Evolutionary conservation across 2,888 invertebrate genomes (phyloP).

Genomic region (Muscina levida): DNA sequence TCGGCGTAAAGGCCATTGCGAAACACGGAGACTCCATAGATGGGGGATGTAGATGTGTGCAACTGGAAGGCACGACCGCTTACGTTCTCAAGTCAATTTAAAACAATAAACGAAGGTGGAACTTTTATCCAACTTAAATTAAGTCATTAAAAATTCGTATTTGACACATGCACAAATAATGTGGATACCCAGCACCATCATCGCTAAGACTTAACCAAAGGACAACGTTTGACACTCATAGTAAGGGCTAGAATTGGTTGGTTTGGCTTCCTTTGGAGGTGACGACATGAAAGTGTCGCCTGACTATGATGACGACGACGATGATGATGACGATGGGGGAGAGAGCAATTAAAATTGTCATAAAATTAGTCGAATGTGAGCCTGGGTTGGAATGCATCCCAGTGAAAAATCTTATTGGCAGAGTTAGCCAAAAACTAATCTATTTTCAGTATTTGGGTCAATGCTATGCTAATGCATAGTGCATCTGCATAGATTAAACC

Average conservation of each 20-base stretch:
- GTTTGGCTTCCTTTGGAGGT: not conserved
- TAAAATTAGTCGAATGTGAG: constrained; percentile 48
- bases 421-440: too few species aligned
- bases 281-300: not conserved
- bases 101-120: constrained; percentile 77
- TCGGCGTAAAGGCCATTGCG: not conserved
- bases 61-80: constrained; percentile 54
- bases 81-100: constrained; percentile 59
- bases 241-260: constrained; percentile 29
- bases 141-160: constrained; percentile 76
- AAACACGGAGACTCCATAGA: constrained; percentile 41
- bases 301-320: constrained; percentile 16
- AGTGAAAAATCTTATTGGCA: too few species aligned
- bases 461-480: too few species aligned
- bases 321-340: constrained; percentile 31
- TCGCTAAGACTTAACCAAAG: not conserved
- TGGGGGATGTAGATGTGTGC: not conserved
- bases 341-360: constrained; percentile 59
- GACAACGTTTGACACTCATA: constrained; percentile 28
- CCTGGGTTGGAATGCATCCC: not conserved
- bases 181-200: not conserved
- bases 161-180: constrained; percentile 58
- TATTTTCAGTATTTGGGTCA: too few species aligned
- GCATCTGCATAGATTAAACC: too few species aligned
- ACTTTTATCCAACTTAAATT: constrained; percentile 78